These are phyloP conservation scores for Anarhynchus alexandrinus DNA, from an alignment of 2,113 vertebrate genomes.

Conservation along the genomic window DNA sequence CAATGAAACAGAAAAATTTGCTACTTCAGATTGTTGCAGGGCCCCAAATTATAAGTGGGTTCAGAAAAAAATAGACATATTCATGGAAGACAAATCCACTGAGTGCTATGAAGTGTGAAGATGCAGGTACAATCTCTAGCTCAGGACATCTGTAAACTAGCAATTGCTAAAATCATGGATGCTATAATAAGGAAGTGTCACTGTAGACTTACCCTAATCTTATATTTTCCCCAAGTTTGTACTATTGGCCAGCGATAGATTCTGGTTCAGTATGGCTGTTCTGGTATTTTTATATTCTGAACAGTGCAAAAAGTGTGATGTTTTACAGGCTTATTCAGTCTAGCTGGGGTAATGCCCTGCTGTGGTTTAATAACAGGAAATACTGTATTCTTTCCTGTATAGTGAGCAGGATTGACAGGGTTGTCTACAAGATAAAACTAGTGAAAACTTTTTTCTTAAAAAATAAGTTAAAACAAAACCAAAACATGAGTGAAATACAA, in stretches of 20 bases:
- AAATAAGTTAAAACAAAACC: neutral
- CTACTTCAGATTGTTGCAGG: neutral
- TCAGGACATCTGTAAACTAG: neutral
- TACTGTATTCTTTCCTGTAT: neutral
- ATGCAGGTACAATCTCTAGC: neutral
- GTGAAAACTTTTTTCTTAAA: neutral
- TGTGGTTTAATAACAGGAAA: neutral
- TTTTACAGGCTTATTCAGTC: neutral
- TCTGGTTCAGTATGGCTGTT: neutral
- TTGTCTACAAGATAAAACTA: neutral
- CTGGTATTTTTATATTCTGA: neutral
- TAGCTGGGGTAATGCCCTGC: neutral
- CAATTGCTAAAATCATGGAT: neutral
- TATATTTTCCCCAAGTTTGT: neutral
- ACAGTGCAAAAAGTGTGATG: neutral
- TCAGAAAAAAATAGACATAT: neutral
- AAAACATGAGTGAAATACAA: neutral
- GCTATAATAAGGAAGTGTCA: neutral
- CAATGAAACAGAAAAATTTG: neutral
- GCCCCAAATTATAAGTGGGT: neutral
- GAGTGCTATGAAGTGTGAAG: neutral
- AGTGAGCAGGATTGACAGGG: neutral
- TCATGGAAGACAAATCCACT: neutral
- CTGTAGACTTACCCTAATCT: neutral
- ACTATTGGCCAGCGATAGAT: neutral